Percentiles rank a stretch among this genome's conserved stretches.
Evolutionary conservation across 2,888 invertebrate species (phyloP).

Genomic region (Hirtodrosophila duncani): DNA sequence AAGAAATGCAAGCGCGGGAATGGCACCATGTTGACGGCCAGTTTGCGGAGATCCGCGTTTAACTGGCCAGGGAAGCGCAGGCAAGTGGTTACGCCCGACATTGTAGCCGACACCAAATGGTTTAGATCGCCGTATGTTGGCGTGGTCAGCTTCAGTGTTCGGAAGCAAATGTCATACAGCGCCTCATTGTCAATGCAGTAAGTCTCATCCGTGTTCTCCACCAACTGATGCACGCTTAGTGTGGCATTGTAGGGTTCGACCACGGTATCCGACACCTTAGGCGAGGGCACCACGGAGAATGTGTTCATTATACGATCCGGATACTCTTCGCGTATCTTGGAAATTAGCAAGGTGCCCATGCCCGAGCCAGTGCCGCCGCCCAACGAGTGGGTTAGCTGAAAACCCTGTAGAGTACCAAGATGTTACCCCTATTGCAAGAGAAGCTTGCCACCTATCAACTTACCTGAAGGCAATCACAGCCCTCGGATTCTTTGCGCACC

Average conservation of each 20-base stretch:
- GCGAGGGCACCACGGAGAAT: constrained; percentile 90
- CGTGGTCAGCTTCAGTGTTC: constrained; percentile 90
- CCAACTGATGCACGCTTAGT: constrained; percentile 91
- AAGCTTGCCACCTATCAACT: neutral
- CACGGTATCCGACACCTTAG: constrained; percentile 84
- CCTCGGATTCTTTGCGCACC: constrained; percentile 91
- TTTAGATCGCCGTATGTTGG: constrained; percentile 96
- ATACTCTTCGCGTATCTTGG: constrained; percentile 92
- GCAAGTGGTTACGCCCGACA: constrained; percentile 93
- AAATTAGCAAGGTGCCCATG: constrained; percentile 91
- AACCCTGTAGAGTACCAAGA: constrained; percentile 82
- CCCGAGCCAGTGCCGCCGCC: constrained; percentile 94
- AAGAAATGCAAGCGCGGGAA: constrained; percentile 97
- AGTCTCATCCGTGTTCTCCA: constrained; percentile 94
- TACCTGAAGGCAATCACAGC: constrained; percentile 91
- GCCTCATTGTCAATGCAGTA: constrained; percentile 96
- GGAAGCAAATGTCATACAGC: constrained; percentile 94
- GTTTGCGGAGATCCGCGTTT: constrained; percentile 93
- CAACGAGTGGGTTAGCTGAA: constrained; percentile 89
- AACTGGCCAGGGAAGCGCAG: constrained; percentile 94
- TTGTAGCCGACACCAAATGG: constrained; percentile 91
- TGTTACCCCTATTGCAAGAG: too few relatives aligned
- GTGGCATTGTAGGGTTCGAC: constrained; percentile 93
- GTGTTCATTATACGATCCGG: constrained; percentile 93
- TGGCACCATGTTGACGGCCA: constrained; percentile 98